Conservation (phyloP, 1,140 invertebrate genomes). For the Leptonema lineaticorne region DNA sequence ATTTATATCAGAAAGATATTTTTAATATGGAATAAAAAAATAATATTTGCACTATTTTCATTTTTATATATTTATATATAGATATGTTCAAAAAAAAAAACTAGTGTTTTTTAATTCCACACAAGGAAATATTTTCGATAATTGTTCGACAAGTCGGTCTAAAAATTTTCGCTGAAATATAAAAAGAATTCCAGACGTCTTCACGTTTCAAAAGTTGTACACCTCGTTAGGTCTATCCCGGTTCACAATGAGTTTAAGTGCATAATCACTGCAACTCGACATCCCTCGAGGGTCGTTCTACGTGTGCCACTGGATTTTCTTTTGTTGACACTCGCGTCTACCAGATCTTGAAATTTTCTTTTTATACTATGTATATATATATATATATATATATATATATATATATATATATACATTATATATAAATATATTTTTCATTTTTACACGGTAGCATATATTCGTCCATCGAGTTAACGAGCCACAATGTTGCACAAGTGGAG, state of each 20-base stretch:
- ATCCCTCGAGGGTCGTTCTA: neutral
- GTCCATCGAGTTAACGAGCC: constrained; percentile 27
- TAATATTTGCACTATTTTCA: too few relatives aligned
- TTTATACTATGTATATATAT: too few relatives aligned
- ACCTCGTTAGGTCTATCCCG: constrained; percentile 10
- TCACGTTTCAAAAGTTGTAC: constrained; percentile 7
- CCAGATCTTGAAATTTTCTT: constrained; percentile 25
- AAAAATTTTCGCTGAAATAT: neutral
- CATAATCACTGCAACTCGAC: constrained; percentile 38
- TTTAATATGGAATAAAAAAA: too few relatives aligned
- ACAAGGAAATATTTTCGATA: too few relatives aligned
- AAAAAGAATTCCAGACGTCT: constrained; percentile 17
- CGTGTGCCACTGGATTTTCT: constrained; percentile 16
- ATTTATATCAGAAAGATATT: too few relatives aligned
- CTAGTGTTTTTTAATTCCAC: too few relatives aligned
- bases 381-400: too few relatives aligned
- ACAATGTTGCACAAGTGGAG: constrained; percentile 1
- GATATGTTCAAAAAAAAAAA: too few relatives aligned
- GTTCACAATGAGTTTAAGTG: constrained; percentile 30
- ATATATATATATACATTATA: too few relatives aligned
- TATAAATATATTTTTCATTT: too few relatives aligned
- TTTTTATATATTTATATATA: too few relatives aligned
- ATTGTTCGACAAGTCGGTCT: neutral
- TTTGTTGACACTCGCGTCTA: constrained; percentile 25
- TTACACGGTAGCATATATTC: too few relatives aligned